Base-by-base conservation (phyloP, 1,140 invertebrate genomes). In the Zelostemma sp. region DNA sequence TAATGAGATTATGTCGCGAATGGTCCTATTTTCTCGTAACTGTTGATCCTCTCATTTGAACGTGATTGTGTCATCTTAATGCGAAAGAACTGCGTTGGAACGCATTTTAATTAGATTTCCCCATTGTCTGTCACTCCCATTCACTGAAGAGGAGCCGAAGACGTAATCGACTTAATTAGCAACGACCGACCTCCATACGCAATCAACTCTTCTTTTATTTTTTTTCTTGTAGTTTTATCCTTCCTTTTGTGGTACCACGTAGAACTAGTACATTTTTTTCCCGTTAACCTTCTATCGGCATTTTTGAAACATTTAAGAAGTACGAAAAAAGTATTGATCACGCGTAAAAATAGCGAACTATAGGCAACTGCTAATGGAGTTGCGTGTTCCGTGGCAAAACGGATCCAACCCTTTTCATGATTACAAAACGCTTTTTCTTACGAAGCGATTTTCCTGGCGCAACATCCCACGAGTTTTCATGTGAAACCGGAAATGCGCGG, bases 81-180 rank as follows among this genome's bases (percentile, higher is more conserved):
- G 56, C 14, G 55, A 46, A 49, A 41, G 60, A 72, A 62, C 56
- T 65, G 64, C 64, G 64, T 54, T 55, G 53, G 53, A 68, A 73
- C 41, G 62, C 62, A 68, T 66, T 73, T 58, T 68, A 73, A 73
- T 73, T 68, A 72, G 57, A 68, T 73, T 73, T 68, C 65, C 50
- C 70, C 49, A 73, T 73, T 73, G 70, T 72, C 57, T 68, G 61
- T 65, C 70, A 72, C 47, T 72, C 64, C 56, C 53, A 47, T 61
- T 64, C 57, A 48, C 50, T 17, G 57, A 61, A 68, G 60, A 72
- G 40, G 17, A 64, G 47, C 19, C 45, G 59, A 58, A 59, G 59
- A 63, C 68, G 59, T 66, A 71, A 71, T 72, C 60, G 63, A 64
- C 63, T 72, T 72, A 67, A 72, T 72, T 72, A 72, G 55, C 46